phyloP scores from a whole-genome alignment of 2,797 vertebrate species.

The Neopelma chrysocephalum region DNA sequence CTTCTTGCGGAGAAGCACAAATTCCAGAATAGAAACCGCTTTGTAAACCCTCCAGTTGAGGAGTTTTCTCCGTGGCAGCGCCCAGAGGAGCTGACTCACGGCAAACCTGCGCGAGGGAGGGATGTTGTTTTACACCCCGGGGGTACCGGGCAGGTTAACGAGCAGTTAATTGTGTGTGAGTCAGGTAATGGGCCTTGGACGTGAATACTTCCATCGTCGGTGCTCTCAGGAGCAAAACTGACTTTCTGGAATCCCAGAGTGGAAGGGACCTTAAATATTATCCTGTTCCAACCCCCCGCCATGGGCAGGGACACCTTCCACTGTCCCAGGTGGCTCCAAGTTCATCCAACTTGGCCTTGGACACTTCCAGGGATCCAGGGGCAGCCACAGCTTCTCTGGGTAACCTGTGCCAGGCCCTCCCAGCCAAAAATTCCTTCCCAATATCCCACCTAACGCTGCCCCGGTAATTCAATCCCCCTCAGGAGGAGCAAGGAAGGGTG shows the following conservation, averaged over 20 bases:
- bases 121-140: neutral
- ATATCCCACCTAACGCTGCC: neutral
- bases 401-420: neutral
- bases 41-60: neutral
- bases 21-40: neutral
- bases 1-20: neutral
- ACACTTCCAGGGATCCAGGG: neutral
- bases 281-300: neutral
- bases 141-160: neutral
- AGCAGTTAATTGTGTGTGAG: neutral
- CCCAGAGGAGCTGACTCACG: neutral
- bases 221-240: neutral
- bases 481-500: neutral
- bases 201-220: neutral
- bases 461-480: too few species aligned
- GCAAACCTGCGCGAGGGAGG: neutral
- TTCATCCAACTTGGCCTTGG: neutral
- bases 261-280: neutral
- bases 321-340: neutral
- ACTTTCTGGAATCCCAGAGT: too few species aligned
- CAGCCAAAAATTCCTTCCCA: neutral
- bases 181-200: neutral
- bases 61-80: neutral
- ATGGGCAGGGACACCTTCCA: neutral
- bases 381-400: neutral